phyloP scores from a whole-genome alignment of 2,113 vertebrate species.

The Sialia sialis region DNA sequence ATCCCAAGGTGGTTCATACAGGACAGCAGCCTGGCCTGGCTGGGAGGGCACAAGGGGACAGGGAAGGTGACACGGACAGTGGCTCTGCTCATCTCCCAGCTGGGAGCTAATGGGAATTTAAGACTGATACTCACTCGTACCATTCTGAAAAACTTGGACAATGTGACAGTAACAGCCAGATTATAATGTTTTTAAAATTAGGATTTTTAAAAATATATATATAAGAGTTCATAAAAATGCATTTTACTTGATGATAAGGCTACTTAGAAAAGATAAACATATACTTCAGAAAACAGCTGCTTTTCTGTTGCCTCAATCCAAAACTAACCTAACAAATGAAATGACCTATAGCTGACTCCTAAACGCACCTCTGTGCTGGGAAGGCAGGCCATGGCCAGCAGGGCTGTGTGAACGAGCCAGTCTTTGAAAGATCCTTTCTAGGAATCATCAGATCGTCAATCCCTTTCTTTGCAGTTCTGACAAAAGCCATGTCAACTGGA shows the following conservation, averaged over 20 bases:
- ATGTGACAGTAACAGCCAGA: background rate
- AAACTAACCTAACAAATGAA: background rate
- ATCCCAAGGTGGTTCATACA: background rate
- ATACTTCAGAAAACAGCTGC: background rate
- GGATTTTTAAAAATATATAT: background rate
- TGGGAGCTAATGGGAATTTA: background rate
- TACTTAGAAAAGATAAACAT: background rate
- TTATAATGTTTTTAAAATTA: background rate
- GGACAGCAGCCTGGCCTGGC: background rate
- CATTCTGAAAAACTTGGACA: background rate
- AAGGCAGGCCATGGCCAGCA: background rate
- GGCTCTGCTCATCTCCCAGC: background rate
- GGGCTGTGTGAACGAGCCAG: background rate
- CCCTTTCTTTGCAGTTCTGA: background rate
- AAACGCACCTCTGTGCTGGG: background rate
- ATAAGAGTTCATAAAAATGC: background rate
- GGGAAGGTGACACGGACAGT: background rate
- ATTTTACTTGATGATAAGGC: background rate
- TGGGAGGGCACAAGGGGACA: background rate
- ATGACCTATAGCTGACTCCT: background rate
- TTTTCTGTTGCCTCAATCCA: background rate
- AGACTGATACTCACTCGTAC: background rate
- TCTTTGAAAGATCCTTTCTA: background rate
- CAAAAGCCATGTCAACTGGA: background rate
- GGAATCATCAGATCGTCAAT: background rate